Conservation (phyloP, 2,113 vertebrate genomes). For the Ia io region DNA sequence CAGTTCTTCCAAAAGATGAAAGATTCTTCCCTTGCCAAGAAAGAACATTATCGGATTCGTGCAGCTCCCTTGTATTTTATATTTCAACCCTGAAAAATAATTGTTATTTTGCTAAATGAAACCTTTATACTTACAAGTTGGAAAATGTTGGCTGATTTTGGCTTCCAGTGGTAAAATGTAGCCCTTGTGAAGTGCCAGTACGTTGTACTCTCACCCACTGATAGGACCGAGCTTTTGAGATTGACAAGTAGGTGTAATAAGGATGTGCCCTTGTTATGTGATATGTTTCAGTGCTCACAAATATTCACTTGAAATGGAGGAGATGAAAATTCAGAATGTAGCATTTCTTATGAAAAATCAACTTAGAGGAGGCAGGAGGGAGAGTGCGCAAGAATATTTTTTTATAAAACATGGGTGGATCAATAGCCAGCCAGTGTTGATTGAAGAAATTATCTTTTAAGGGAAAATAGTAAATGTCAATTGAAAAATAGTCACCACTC, state of each 20-base stretch:
- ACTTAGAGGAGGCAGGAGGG: neutral
- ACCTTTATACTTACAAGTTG: neutral
- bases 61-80: neutral
- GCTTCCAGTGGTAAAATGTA: neutral
- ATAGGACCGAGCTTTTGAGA: neutral
- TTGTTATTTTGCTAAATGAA: conserved; percentile 39
- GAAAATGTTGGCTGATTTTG: neutral
- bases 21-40: neutral
- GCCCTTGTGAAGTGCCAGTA: neutral
- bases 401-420: neutral
- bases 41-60: neutral
- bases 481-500: conserved; percentile 10
- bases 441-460: conserved; percentile 42
- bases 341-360: conserved; percentile 19
- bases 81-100: conserved; percentile 28
- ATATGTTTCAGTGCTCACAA: neutral
- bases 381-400: conserved; percentile 20
- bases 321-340: neutral
- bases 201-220: neutral
- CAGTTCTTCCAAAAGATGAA: neutral
- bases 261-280: neutral
- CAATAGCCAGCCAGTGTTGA: conserved; percentile 4
- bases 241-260: neutral
- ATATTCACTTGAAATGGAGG: neutral
- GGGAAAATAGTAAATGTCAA: neutral